Evolutionary conservation across 2,113 vertebrate genomes (phyloP).

Genomic region (Chaetops frenatus): DNA sequence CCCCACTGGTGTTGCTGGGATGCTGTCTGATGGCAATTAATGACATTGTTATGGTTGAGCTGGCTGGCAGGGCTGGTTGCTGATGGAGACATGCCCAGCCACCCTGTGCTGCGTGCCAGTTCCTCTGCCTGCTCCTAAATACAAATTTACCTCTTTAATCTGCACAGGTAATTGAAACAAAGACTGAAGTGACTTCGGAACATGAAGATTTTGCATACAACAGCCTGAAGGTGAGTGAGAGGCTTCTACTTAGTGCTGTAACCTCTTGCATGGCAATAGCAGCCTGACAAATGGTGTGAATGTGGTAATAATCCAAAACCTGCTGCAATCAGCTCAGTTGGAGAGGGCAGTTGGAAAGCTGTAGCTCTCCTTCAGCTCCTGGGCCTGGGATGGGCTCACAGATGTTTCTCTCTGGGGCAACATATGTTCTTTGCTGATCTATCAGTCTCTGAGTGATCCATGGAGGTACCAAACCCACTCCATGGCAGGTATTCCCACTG

Average conservation of each 20-base stretch:
- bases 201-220: conserved; percentile 84
- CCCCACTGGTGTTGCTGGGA: not conserved
- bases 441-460: not conserved
- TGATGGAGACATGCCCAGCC: not conserved
- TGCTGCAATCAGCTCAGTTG: not conserved
- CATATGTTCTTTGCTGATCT: not conserved
- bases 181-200: conserved; percentile 67
- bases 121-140: not conserved
- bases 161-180: conserved; percentile 69
- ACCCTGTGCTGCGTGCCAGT: not conserved
- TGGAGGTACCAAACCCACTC: not conserved
- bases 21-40: not conserved
- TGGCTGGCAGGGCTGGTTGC: not conserved
- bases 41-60: not conserved
- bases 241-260: not conserved
- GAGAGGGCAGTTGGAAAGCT: not conserved
- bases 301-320: rapidly evolving
- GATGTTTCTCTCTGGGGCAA: not conserved
- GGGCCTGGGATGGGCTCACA: not conserved
- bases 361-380: not conserved
- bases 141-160: not conserved
- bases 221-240: conserved; percentile 87
- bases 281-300: not conserved
- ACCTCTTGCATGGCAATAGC: not conserved
- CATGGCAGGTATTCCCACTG: not conserved